Percentiles rank a stretch among this genome's conserved stretches.
Evolutionary conservation across 2,797 vertebrate species (phyloP).

Genomic region (Catostomus latipinnis): DNA sequence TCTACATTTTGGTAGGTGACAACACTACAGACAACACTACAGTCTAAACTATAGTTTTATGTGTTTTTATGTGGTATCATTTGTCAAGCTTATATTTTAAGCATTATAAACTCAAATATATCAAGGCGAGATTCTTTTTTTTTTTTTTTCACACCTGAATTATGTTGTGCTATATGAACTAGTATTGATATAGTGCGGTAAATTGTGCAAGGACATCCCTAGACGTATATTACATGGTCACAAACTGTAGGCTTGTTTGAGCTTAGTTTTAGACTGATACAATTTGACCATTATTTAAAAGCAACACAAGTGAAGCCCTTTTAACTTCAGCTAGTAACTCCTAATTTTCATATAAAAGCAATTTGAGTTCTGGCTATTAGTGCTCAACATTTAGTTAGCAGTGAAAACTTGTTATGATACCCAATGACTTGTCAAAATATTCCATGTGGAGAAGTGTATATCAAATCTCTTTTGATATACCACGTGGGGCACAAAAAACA

Average conservation of each 20-base stretch:
- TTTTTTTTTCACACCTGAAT: neutral
- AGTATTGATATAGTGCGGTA: neutral
- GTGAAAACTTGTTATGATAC: neutral
- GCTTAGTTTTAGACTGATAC: neutral
- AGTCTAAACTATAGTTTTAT: too few species aligned
- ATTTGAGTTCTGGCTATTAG: neutral
- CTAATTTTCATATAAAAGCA: neutral
- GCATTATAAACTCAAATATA: too few species aligned
- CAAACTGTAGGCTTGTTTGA: neutral
- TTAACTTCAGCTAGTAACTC: neutral
- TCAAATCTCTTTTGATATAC: constrained; percentile 32
- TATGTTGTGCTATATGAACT: neutral
- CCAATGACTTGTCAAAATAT: constrained; percentile 1
- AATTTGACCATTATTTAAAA: neutral
- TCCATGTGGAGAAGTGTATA: neutral
- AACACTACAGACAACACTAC: too few species aligned
- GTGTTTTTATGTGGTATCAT: too few species aligned
- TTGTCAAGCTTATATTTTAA: too few species aligned
- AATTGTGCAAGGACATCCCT: neutral
- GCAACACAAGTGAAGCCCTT: neutral
- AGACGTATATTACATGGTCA: neutral
- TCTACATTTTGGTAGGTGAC: too few species aligned
- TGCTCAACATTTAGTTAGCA: neutral
- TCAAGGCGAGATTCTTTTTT: neutral
- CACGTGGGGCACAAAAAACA: constrained; percentile 67